Evolutionary conservation across 2,797 vertebrate genomes (phyloP).

Genomic region (Micrastur ruficollis): DNA sequence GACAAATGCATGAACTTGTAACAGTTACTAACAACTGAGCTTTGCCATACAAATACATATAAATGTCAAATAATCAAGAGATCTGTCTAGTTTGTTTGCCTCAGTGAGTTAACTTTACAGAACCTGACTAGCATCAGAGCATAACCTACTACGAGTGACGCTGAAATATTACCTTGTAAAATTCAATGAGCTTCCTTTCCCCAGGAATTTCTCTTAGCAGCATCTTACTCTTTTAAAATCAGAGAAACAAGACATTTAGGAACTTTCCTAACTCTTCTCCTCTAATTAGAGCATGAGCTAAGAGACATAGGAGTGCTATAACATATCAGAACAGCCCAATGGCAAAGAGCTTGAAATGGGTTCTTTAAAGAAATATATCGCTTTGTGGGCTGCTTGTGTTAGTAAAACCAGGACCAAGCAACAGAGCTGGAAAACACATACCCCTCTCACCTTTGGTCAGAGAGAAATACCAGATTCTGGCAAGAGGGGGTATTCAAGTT

Average conservation of each 20-base stretch:
- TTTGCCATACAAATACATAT: neutral
- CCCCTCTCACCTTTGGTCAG: neutral
- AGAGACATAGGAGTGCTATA: neutral
- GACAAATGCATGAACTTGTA: neutral
- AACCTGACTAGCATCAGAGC: neutral
- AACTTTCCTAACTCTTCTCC: neutral
- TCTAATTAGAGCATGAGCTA: neutral
- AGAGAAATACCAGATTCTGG: neutral
- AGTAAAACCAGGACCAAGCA: neutral
- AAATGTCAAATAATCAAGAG: neutral
- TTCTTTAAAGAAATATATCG: fast-evolving
- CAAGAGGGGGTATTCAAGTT: neutral
- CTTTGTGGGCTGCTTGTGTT: neutral
- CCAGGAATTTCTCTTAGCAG: neutral
- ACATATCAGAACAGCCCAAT: fast-evolving
- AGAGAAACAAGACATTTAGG: neutral
- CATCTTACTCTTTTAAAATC: neutral
- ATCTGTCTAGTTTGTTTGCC: neutral
- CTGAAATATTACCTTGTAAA: neutral
- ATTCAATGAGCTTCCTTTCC: neutral
- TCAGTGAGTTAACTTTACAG: neutral
- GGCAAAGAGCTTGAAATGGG: neutral
- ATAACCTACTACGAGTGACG: neutral
- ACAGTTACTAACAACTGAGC: neutral
- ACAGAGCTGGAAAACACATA: neutral